Conservation (phyloP, 2,113 vertebrate genomes). For the Atractosteus spatula region DNA sequence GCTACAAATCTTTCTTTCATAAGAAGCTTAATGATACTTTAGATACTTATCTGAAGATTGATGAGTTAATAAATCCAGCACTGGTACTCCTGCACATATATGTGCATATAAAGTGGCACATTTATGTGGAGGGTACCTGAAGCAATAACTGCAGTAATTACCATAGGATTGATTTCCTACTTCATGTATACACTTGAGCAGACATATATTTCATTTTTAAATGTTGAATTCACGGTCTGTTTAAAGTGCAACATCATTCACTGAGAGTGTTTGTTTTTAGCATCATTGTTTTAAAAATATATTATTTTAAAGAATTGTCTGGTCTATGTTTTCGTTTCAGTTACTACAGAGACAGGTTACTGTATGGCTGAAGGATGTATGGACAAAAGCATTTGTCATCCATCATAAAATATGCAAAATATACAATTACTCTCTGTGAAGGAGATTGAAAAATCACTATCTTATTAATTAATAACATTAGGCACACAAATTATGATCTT, state of each 20-base stretch:
- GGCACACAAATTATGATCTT: too few species aligned
- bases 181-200: not conserved
- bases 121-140: not conserved
- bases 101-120: conserved; percentile 1
- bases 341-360: too few species aligned
- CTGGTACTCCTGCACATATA: not conserved
- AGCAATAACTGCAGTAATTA: conserved; percentile 5
- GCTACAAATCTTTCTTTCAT: not conserved
- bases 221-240: not conserved
- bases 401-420: too few species aligned
- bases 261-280: too few species aligned
- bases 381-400: too few species aligned
- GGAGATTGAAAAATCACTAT: too few species aligned
- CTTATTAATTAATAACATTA: too few species aligned
- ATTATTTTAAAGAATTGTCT: too few species aligned
- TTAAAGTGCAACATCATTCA: not conserved
- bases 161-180: not conserved
- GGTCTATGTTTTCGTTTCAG: too few species aligned
- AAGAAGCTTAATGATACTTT: conserved; percentile 1
- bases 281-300: too few species aligned
- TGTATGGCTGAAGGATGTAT: too few species aligned
- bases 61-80: conserved; percentile 5
- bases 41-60: not conserved
- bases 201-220: not conserved
- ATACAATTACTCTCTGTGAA: too few species aligned